Conservation (phyloP, 1,140 invertebrate species). For the Neotoxoptera formosana region DNA sequence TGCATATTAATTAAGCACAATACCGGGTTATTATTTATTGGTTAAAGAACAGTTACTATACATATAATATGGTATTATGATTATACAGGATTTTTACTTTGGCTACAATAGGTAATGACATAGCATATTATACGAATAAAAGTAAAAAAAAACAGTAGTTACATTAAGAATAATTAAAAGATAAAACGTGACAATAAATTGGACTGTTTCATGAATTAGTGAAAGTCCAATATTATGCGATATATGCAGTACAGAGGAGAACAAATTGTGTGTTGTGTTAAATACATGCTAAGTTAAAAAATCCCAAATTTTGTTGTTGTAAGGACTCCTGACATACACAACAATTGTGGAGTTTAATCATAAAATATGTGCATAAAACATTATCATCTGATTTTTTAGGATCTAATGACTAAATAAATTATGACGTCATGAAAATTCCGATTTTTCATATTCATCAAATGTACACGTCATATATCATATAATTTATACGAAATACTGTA, state of each 20-base stretch:
- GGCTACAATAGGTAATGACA: not conserved
- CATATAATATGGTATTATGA: not conserved
- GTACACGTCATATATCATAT: not conserved
- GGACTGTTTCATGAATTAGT: not conserved
- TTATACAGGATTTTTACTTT: not conserved
- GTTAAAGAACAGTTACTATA: not conserved
- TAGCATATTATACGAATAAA: not conserved
- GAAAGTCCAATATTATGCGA: not conserved
- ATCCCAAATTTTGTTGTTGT: not conserved
- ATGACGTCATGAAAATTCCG: not conserved
- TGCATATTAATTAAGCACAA: not conserved
- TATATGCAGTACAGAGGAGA: not conserved
- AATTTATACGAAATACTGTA: not conserved
- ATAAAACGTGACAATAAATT: not conserved
- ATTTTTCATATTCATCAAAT: not conserved
- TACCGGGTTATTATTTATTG: not conserved
- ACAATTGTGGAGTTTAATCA: no score
- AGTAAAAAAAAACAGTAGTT: not conserved
- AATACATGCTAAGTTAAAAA: not conserved
- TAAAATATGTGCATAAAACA: not conserved
- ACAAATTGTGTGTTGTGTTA: not conserved
- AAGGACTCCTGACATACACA: not conserved
- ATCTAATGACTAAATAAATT: not conserved
- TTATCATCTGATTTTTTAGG: not conserved
- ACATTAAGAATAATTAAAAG: not conserved